These are phyloP conservation scores for Oxyruncus cristatus DNA, from an alignment of 2,113 vertebrate species.

Conservation along the genomic window DNA sequence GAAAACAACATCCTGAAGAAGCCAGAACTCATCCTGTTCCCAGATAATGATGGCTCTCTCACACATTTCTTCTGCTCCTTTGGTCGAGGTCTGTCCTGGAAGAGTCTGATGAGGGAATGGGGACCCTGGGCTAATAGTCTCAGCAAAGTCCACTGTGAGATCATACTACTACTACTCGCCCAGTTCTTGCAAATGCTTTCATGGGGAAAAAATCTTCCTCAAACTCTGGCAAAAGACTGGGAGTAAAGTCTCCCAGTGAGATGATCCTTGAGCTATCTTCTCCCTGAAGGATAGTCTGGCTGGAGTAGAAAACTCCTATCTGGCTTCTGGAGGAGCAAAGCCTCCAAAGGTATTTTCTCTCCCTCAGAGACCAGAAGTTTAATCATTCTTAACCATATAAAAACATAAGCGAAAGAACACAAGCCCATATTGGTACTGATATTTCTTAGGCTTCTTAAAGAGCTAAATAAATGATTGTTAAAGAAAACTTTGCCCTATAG, in stretches of 20 bases:
- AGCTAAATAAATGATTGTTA: background rate
- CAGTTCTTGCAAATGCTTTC: background rate
- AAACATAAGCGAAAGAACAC: background rate
- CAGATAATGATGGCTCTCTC: background rate
- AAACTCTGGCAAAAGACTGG: background rate
- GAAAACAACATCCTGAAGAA: background rate
- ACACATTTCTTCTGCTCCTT: background rate
- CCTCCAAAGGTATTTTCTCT: background rate
- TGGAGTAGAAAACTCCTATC: background rate
- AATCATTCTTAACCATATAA: background rate
- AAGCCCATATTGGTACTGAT: background rate
- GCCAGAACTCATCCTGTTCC: background rate
- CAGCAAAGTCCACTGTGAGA: background rate
- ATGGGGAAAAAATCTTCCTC: background rate
- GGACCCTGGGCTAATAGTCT: background rate
- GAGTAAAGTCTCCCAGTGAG: background rate
- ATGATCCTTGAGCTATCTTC: background rate
- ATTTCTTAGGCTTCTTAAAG: background rate
- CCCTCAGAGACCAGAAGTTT: background rate
- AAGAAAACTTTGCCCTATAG: background rate
- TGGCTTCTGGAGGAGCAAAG: background rate
- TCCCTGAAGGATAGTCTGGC: background rate
- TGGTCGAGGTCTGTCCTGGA: background rate
- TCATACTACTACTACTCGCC: fast-evolving
- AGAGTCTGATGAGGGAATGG: fast-evolving